Base-by-base conservation (phyloP, 2,113 vertebrate genomes). In the Casuarius casuarius region DNA sequence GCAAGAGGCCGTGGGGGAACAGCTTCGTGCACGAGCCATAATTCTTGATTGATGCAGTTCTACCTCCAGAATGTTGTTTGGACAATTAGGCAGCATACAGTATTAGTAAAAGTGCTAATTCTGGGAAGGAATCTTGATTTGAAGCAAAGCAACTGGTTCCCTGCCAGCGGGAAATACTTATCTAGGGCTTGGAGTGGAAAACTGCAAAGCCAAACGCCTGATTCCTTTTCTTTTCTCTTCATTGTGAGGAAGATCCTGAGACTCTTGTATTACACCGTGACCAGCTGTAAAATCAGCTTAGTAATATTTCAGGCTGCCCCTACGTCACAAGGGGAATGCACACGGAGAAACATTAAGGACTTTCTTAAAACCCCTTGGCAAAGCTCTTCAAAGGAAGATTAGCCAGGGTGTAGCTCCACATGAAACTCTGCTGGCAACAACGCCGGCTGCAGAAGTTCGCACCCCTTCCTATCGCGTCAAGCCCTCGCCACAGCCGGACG, bases 151-250 rank as follows among this genome's bases (percentile, higher is more conserved):
- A 75, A 44, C 42, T 79, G 80, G 31, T 84, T 75, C 12, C 52
- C 81, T 79, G 84, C 52, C 89, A 89, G 78, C 2, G 48, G 87
- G 89, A 78, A 89, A 62, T 62, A 62, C 56, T 95, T 79, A n/a
- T 84, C 73, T 65, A 44, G 51, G 88, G 14, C 28, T 65, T 68
- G 66, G 66, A 31, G 1, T 70, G 67, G 67, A 48, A 93, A 95
- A 92, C 19, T 5, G 59, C 80, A 87, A 76, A 90, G 26, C 46
- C 82, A 83, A 2, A 71, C 16, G 84, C 35, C 33, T 54, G 33
- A 20, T 54, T 79, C 35, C 9, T 90, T 84, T 77, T 38, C 29
- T 49, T 73, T 49, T 23, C 33, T 10, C 72, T 65, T 51, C 4
- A 1, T 15, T 44, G 31, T 23, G 17, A 62, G 74, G 61, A 89